phyloP scores from a whole-genome alignment of 92 coral and sea anemone species.

The Ricordea florida region DNA sequence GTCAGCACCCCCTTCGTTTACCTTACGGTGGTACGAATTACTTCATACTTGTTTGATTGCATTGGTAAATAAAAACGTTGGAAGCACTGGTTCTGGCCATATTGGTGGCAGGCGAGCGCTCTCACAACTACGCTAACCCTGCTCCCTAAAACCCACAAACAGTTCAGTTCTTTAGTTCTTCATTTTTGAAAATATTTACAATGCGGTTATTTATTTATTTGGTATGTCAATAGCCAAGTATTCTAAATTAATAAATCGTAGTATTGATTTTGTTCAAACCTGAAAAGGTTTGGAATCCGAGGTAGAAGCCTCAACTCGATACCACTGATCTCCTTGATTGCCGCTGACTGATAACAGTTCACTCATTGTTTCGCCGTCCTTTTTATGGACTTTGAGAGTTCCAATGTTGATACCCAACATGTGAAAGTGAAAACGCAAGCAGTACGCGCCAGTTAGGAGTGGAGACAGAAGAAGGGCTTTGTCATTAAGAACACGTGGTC shows the following conservation, averaged over 20 bases:
- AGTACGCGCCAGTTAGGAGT: conserved; percentile 10
- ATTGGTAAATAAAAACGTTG: too few relatives aligned
- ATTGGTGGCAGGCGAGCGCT: too few relatives aligned
- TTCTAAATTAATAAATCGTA: too few relatives aligned
- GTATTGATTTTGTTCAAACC: conserved; percentile 10
- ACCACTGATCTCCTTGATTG: conserved; percentile 29
- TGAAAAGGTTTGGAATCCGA: conserved; percentile 11
- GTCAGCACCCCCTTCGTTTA: too few relatives aligned
- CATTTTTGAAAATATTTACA: too few relatives aligned
- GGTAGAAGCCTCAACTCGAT: neutral
- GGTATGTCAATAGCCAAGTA: too few relatives aligned
- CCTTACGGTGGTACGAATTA: too few relatives aligned
- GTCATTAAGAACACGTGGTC: neutral
- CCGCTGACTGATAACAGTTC: conserved; percentile 13
- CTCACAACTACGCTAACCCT: neutral
- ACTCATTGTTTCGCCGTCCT: neutral
- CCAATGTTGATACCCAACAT: conserved; percentile 22
- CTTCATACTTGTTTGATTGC: too few relatives aligned
- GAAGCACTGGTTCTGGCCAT: too few relatives aligned
- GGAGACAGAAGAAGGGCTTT: conserved; percentile 15
- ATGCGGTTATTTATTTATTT: too few relatives aligned
- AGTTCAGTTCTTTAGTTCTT: too few relatives aligned
- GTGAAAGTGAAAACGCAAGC: conserved; percentile 16
- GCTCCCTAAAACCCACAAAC: too few relatives aligned
- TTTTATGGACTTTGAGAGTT: conserved; percentile 15